Percentiles rank a stretch among this genome's conserved stretches.
Evolutionary conservation across 2,797 vertebrate species (phyloP).

Genomic region (Tinamus major): DNA sequence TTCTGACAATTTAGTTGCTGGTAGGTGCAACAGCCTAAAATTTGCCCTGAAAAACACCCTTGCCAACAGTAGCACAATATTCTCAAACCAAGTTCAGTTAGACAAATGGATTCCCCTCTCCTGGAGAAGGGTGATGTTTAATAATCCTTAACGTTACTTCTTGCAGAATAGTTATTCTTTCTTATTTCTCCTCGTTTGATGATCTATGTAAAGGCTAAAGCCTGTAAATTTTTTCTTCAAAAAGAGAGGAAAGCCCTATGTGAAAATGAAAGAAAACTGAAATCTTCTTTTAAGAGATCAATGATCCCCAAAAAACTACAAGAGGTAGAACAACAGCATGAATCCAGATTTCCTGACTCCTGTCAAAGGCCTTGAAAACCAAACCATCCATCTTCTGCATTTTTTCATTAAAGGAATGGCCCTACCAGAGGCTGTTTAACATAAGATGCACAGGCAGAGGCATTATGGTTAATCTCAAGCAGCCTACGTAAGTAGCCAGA

Average conservation of each 20-base stretch:
- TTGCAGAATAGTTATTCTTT: background rate
- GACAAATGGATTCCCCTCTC: background rate
- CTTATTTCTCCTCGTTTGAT: background rate
- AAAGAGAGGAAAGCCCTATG: background rate
- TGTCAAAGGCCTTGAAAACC: background rate
- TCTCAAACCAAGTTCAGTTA: background rate
- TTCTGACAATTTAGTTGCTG: background rate
- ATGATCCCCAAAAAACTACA: background rate
- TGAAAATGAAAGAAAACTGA: background rate
- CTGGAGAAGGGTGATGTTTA: background rate
- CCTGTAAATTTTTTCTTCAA: background rate
- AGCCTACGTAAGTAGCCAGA: background rate
- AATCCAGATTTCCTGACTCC: background rate
- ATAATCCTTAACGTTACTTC: background rate
- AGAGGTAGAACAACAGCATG: background rate
- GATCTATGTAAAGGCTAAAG: background rate
- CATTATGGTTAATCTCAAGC: background rate
- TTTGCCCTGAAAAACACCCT: background rate
- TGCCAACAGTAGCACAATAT: background rate
- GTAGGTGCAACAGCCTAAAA: background rate
- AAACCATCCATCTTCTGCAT: background rate
- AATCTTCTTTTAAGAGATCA: background rate
- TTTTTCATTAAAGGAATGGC: background rate
- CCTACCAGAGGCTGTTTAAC: background rate
- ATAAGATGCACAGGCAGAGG: background rate